Percentiles rank a stretch among this genome's conserved stretches.
phyloP scores from a whole-genome alignment of 2,888 invertebrate genomes.

The Patella ulyssiponensis region DNA sequence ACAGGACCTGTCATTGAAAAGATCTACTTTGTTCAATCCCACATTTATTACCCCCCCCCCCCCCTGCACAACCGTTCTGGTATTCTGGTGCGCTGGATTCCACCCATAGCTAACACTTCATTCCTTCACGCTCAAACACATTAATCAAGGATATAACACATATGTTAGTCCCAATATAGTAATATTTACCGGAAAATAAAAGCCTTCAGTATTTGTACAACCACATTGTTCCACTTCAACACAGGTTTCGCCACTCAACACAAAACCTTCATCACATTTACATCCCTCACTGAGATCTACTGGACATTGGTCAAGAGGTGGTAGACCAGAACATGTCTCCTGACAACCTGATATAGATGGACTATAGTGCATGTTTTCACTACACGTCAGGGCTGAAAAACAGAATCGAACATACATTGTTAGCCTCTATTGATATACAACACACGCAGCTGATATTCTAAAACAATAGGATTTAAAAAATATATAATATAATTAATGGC shows the following conservation, averaged over 20 bases:
- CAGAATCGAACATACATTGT: no score
- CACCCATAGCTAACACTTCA: no score
- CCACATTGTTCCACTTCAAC: conserved; percentile 47
- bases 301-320: conserved; percentile 21
- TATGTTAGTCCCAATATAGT: neutral
- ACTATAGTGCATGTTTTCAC: conserved; percentile 34
- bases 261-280: conserved; percentile 60
- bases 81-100: no score
- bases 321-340: conserved; percentile 31
- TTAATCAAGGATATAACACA: no score
- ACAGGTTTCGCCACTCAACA: conserved; percentile 43
- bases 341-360: conserved; percentile 35
- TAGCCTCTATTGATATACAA: no score
- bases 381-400: conserved; percentile 35
- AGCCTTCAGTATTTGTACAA: conserved; percentile 48
- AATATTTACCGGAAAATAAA: conserved; percentile 41
- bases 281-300: conserved; percentile 54
- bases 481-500: no score
- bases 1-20: no score
- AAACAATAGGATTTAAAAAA: no score
- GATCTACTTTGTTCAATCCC: no score
- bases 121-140: neutral
- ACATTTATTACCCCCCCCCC: no score
- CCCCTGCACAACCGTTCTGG: no score
- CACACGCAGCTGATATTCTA: no score